Evolutionary conservation across 2,797 vertebrate genomes (phyloP).

Genomic region (Periophthalmus magnuspinnatus): DNA sequence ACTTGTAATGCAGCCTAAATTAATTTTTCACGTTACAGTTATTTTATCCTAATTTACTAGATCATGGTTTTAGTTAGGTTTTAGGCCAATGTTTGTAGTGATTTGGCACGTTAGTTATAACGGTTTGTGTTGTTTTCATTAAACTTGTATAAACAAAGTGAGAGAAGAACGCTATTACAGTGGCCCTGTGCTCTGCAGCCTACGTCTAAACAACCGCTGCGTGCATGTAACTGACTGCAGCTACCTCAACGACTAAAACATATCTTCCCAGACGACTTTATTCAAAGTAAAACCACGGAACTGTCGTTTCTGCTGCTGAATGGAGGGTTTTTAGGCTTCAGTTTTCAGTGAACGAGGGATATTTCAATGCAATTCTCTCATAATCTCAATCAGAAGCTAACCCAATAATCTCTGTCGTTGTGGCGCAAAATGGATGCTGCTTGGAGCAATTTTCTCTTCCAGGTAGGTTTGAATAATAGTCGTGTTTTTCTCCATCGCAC

Average conservation of each 20-base stretch:
- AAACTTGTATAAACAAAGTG: constrained; percentile 62
- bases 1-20: constrained; percentile 53
- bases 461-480: constrained; percentile 68
- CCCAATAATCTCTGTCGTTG: constrained; percentile 71
- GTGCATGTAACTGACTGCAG: constrained; percentile 57
- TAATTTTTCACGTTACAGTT: constrained; percentile 52
- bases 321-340: constrained; percentile 31
- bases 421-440: constrained; percentile 83
- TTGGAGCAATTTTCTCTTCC: constrained; percentile 86
- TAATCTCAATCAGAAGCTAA: constrained; percentile 66
- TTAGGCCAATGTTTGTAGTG: constrained; percentile 31
- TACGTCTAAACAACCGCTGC: constrained; percentile 54
- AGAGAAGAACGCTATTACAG: constrained; percentile 31
- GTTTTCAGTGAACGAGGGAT: constrained; percentile 40
- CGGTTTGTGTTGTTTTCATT: constrained; percentile 30
- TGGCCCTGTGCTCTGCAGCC: constrained; percentile 52
- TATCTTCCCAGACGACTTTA: constrained; percentile 41
- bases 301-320: constrained; percentile 38
- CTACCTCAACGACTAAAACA: constrained; percentile 59
- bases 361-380: constrained; percentile 55
- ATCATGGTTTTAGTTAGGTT: constrained; percentile 28
- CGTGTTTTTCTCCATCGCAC: constrained; percentile 6
- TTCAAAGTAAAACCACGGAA: constrained; percentile 40
- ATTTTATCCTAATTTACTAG: constrained; percentile 50
- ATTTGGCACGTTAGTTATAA: constrained; percentile 27